Evolutionary conservation across 2,888 invertebrate species (phyloP).

Genomic region (Papilio elwesi): DNA sequence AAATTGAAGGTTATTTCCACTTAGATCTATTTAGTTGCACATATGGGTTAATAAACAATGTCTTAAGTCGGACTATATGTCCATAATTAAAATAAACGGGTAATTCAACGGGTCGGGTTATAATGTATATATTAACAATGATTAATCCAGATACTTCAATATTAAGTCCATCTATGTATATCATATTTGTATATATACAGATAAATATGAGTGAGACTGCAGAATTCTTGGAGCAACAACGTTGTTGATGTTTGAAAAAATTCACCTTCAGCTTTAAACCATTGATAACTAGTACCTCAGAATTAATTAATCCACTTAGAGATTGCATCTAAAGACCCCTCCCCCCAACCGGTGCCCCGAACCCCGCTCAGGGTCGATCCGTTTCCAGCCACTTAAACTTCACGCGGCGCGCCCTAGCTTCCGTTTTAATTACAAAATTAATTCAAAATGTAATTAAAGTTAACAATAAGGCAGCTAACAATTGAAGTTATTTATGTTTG

Average conservation of each 20-base stretch:
- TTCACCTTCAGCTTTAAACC: slow-evolving; percentile 58
- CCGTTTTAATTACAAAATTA: slow-evolving; percentile 86
- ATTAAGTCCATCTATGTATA: no score
- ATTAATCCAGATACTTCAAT: no score
- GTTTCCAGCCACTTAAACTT: slow-evolving; percentile 85
- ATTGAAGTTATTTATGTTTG: slow-evolving; percentile 85
- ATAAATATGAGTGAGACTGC: not conserved
- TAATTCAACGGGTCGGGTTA: not conserved
- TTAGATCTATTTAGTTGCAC: not conserved
- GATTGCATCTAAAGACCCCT: slow-evolving; percentile 80
- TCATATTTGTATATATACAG: no score
- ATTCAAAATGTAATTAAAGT: slow-evolving; percentile 86
- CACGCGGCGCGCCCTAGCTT: slow-evolving; percentile 84
- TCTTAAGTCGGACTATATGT: not conserved
- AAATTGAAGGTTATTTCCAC: slow-evolving; percentile 1
- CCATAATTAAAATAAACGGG: not conserved
- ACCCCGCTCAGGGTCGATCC: slow-evolving; percentile 73
- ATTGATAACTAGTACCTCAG: slow-evolving; percentile 83
- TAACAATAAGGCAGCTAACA: slow-evolving; percentile 85
- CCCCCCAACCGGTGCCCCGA: slow-evolving; percentile 44
- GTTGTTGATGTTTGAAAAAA: not conserved
- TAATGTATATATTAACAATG: no score
- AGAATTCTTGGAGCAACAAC: not conserved
- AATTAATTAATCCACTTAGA: slow-evolving; percentile 85
- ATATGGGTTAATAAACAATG: not conserved